Evolutionary conservation across 1,140 invertebrate species (phyloP), one percentile per base, ranked within the genome.

Genomic region (Trachelipus rathkii): DNA sequence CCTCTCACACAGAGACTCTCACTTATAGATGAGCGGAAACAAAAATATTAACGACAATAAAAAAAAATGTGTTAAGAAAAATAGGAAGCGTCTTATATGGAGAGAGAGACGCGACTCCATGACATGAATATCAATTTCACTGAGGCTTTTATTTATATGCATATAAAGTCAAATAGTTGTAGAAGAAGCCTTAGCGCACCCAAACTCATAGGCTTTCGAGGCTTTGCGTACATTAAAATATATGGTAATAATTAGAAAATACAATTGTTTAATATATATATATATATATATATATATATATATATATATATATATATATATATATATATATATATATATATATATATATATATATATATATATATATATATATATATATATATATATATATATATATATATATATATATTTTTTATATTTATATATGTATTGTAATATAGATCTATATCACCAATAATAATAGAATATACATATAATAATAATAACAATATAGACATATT

Each of bases 301-400:
- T 60, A 60, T 60, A 60, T 60, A 60, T 60, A 60, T 60, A 60
- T 60, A 60, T 60, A 60, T 60, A 60, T 60, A 60, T 60, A 60
- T 60, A 60, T 60, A 60, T 60, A 60, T 60, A 60, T 60, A 60
- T 60, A 60, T 60, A 60, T 60, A 60, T 60, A 19, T 15, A 60
- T 60, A 60, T 15, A 60, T 60, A 60, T 60, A 60, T 60, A 72
- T 46, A 50, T 46, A 72, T 46, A 72, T 72, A 44, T 72, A 72
- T 46, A 72, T 70, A 70, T 24, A 70, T 24, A 70, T n/a, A 50
- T 72, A 72, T 72, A 72, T 72, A 72, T 72, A 45, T 72, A 45
- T 73, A 73, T 73, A 46, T 73, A 73, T 73, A 73, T 73, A 73
- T 73, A 73, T 73, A 73, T 73, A 73, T 73, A 73, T 73, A 73